phyloP scores from a whole-genome alignment of 2,888 invertebrate species.

The Baronia brevicornis region DNA sequence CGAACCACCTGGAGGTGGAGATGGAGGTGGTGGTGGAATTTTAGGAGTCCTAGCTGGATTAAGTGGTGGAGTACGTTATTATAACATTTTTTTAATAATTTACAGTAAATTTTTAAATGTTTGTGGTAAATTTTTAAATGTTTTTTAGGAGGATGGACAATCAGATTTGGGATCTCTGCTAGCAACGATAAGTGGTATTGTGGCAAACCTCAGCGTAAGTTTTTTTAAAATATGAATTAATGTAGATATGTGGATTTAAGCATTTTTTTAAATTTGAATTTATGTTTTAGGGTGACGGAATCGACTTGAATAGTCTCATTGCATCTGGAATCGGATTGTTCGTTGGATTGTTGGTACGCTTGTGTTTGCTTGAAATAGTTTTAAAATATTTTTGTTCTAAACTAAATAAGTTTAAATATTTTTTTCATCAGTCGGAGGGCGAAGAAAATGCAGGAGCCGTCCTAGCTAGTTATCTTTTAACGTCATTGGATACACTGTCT shows the following conservation, averaged over 20 bases:
- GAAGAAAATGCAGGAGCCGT: constrained; percentile 61
- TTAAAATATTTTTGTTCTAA: constrained; percentile 1
- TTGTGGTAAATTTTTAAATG: constrained; percentile 6
- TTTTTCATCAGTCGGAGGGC: constrained; percentile 49
- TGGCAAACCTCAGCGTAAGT: constrained; percentile 65
- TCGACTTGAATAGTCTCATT: constrained; percentile 59
- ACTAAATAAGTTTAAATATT: constrained; percentile 5
- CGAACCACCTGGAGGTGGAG: constrained; percentile 55
- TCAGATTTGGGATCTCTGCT: constrained; percentile 64
- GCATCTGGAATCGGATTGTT: constrained; percentile 61
- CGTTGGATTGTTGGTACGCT: constrained; percentile 59
- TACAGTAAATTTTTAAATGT: background rate
- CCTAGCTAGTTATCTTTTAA: constrained; percentile 56
- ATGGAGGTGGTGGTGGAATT: constrained; percentile 64
- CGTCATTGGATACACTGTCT: constrained; percentile 59
- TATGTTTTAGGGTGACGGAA: constrained; percentile 59
- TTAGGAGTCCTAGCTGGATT: constrained; percentile 60
- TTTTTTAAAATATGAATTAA: too few species aligned
- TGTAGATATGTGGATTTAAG: too few species aligned
- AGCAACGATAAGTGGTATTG: constrained; percentile 61
- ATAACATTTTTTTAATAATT: background rate
- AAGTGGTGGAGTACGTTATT: constrained; percentile 57
- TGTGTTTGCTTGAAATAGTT: background rate
- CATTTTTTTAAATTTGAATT: constrained; percentile 5
- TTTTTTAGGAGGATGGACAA: constrained; percentile 59